Evolutionary conservation across 2,888 invertebrate species (phyloP).

Genomic region (Amphimallon solstitiale): DNA sequence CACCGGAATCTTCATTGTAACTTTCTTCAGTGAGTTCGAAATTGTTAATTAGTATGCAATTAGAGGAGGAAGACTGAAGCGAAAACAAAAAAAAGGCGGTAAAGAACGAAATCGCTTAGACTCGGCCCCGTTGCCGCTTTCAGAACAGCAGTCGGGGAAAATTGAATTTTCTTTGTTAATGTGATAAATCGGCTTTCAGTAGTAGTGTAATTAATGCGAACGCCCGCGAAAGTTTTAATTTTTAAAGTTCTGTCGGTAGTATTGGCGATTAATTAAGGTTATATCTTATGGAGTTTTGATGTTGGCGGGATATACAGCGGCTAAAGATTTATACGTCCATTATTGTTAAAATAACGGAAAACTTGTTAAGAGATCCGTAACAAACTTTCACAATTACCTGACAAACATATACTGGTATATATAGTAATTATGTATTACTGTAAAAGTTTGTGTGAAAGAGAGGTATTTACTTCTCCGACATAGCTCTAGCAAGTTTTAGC

Average conservation of each 20-base stretch:
- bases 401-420: too few species aligned
- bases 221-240: conserved; percentile 39
- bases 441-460: too few species aligned
- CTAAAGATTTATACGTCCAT: background rate
- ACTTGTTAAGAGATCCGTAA: too few species aligned
- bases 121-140: background rate
- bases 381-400: too few species aligned
- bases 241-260: conserved; percentile 39
- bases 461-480: too few species aligned
- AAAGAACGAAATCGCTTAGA: background rate
- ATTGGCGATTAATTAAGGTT: conserved; percentile 38
- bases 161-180: conserved; percentile 33
- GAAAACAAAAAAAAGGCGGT: background rate
- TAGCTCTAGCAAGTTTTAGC: too few species aligned
- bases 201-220: conserved; percentile 36
- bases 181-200: conserved; percentile 35
- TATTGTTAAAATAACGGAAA: background rate
- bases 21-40: conserved; percentile 35
- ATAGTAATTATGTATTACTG: too few species aligned
- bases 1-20: conserved; percentile 28
- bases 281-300: conserved; percentile 5
- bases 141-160: background rate
- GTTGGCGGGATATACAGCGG: background rate
- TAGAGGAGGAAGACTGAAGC: conserved; percentile 17
- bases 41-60: conserved; percentile 39